These are phyloP conservation scores for Anthopleura xanthogrammica DNA, from an alignment of 92 coral and sea anemone genomes.

Conservation along the genomic window DNA sequence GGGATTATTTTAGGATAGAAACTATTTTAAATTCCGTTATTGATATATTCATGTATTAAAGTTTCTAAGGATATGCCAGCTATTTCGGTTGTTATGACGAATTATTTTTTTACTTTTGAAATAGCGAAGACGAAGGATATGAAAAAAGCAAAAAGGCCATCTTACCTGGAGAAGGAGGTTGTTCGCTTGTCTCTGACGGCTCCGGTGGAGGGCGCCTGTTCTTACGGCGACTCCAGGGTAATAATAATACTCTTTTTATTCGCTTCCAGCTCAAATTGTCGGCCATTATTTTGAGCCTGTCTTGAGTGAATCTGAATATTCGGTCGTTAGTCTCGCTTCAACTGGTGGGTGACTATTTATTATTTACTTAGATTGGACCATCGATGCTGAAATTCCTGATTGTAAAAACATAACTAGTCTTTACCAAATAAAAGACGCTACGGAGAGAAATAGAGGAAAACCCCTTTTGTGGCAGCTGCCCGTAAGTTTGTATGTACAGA, in stretches of 20 bases:
- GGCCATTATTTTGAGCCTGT: constrained; percentile 38
- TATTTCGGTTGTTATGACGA: neutral
- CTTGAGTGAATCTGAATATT: constrained; percentile 1
- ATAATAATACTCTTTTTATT: constrained; percentile 52
- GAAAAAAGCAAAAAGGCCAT: neutral
- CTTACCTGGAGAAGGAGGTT: constrained; percentile 67
- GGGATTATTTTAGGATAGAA: neutral
- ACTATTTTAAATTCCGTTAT: neutral
- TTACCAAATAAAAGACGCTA: neutral
- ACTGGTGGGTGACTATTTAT: neutral
- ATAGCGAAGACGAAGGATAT: neutral
- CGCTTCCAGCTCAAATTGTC: constrained; percentile 59
- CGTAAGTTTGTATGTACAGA: neutral
- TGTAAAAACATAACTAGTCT: neutral
- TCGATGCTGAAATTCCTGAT: neutral
- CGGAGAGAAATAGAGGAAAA: neutral
- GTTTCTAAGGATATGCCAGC: neutral
- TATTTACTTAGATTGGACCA: neutral
- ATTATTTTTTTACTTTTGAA: neutral
- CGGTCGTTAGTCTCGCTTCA: neutral
- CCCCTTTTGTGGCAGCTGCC: neutral
- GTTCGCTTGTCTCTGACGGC: constrained; percentile 47
- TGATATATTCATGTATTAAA: neutral
- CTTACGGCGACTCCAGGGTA: constrained; percentile 54
- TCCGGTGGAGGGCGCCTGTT: constrained; percentile 40